Conservation (phyloP, 2,888 invertebrate species). For the Callimorpha dominula region DNA sequence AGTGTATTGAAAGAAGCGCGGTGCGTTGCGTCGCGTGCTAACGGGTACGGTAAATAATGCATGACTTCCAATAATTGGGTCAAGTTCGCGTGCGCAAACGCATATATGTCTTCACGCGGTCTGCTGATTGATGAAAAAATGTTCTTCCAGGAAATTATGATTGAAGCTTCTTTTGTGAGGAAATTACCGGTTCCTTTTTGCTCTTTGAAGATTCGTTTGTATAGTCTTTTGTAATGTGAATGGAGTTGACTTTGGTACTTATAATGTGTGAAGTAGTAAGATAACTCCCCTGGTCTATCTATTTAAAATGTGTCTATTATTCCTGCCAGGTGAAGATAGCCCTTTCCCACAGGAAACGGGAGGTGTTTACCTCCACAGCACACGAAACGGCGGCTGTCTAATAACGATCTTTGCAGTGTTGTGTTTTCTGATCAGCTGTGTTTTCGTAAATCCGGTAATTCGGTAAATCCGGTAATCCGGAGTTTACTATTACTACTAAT, state of each 20-base stretch:
- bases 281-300: not conserved
- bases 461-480: no score
- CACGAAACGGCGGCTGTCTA: not conserved
- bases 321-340: not conserved
- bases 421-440: no score
- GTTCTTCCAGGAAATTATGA: constrained; percentile 33
- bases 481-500: no score
- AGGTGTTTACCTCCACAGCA: not conserved
- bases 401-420: not conserved
- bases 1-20: constrained; percentile 42
- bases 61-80: constrained; percentile 70
- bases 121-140: constrained; percentile 39
- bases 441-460: no score
- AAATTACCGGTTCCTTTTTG: not conserved
- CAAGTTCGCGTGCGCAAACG: constrained; percentile 70
- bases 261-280: no score
- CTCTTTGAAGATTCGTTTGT: not conserved
- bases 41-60: constrained; percentile 67
- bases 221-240: not conserved
- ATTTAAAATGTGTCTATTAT: no score
- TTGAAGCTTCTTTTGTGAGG: not conserved
- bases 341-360: not conserved
- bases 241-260: not conserved
- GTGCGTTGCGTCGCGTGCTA: constrained; percentile 50
- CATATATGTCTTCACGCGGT: constrained; percentile 38